These are phyloP conservation scores for Callionymus lyra DNA, from an alignment of 2,113 vertebrate species.

Conservation along the genomic window DNA sequence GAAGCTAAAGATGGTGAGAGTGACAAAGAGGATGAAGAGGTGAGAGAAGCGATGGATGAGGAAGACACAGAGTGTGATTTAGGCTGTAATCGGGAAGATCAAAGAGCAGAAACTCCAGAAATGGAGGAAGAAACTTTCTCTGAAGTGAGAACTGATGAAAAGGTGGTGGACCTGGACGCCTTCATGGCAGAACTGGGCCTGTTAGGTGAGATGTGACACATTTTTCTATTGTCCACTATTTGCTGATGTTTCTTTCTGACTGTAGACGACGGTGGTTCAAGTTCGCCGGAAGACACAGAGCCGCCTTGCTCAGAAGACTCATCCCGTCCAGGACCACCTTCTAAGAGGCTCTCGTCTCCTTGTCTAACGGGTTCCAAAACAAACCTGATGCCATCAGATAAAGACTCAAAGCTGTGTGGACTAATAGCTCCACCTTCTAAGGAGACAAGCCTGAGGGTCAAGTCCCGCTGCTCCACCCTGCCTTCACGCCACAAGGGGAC, in stretches of 20 bases:
- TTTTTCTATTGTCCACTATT: background rate
- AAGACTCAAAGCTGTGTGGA: slow-evolving; percentile 19
- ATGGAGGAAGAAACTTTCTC: slow-evolving; percentile 10
- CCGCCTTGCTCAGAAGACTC: too few relatives aligned
- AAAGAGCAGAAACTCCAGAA: slow-evolving; percentile 1
- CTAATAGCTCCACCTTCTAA: slow-evolving; percentile 44
- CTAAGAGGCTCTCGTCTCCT: slow-evolving; percentile 29
- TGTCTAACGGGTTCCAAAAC: slow-evolving; percentile 27
- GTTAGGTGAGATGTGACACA: slow-evolving; percentile 35
- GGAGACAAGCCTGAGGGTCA: slow-evolving; percentile 33
- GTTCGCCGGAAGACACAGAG: slow-evolving; percentile 16
- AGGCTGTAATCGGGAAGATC: background rate
- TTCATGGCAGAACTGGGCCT: slow-evolving; percentile 43
- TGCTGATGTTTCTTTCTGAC: background rate
- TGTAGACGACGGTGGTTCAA: slow-evolving; percentile 37
- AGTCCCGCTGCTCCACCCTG: slow-evolving; percentile 63
- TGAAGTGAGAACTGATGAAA: background rate
- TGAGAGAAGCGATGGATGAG: slow-evolving; percentile 6
- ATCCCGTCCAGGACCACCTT: slow-evolving; percentile 10
- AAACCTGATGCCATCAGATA: slow-evolving; percentile 17
- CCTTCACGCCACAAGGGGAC: slow-evolving; percentile 51
- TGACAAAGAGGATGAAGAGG: slow-evolving; percentile 5
- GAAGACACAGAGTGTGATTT: background rate
- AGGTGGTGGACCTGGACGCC: slow-evolving; percentile 42
- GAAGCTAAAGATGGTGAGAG: slow-evolving; percentile 13